Conservation (phyloP, 23 tunicate genomes). For the Styela plicata region DNA sequence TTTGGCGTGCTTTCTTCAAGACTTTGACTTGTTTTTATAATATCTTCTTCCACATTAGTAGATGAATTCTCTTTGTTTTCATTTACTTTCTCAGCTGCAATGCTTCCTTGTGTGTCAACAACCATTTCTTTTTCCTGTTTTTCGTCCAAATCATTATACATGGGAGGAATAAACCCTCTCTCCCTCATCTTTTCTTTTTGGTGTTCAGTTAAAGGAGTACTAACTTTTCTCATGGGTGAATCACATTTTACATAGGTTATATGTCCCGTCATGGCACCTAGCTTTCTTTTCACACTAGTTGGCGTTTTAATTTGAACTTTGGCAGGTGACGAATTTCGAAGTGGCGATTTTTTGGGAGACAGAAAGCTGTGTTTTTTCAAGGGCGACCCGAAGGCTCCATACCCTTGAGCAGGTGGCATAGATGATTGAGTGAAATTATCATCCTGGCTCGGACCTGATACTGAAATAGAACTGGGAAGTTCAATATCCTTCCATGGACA, state of each 20-base stretch:
- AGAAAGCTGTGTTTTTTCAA: constrained; percentile 5
- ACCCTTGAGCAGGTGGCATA: not conserved
- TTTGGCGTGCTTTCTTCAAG: not conserved
- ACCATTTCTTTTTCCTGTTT: constrained; percentile 21
- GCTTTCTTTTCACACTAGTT: constrained; percentile 15
- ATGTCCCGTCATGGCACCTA: not conserved
- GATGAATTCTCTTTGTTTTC: constrained; percentile 10
- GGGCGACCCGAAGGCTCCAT: constrained; percentile 31
- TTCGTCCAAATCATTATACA: constrained; percentile 27
- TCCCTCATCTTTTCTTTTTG: constrained; percentile 29
- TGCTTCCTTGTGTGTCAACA: not conserved
- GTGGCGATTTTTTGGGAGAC: constrained; percentile 7
- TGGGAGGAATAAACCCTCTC: constrained; percentile 19
- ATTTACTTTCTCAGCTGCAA: not conserved
- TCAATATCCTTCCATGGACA: constrained; percentile 31
- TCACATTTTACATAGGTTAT: constrained; percentile 24
- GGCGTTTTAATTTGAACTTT: not conserved
- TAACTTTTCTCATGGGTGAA: constrained; percentile 13
- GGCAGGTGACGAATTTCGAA: not conserved
- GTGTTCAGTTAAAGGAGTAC: constrained; percentile 14
- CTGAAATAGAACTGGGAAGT: not conserved
- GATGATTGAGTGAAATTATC: constrained; percentile 12
- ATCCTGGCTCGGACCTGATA: not conserved
- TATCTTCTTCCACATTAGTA: not conserved
- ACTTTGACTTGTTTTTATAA: not conserved